These are phyloP conservation scores for Dexiosoma caninum DNA, from an alignment of 2,888 invertebrate genomes.

Conservation along the genomic window DNA sequence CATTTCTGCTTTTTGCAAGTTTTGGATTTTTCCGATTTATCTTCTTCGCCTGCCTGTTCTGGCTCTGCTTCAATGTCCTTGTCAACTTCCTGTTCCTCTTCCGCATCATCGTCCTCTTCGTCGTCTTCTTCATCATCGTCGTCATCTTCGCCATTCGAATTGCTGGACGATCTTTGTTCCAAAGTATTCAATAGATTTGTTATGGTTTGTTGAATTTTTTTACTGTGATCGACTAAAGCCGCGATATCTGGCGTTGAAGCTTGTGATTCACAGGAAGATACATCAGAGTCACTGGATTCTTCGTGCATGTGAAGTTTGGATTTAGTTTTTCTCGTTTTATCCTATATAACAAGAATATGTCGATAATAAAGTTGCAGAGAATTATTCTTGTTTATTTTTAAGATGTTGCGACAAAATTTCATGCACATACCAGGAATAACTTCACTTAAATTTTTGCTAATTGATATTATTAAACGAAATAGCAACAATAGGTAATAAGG, in stretches of 20 bases:
- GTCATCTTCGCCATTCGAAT: slow-evolving; percentile 72
- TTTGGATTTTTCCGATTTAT: slow-evolving; percentile 13
- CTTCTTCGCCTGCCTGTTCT: slow-evolving; percentile 53
- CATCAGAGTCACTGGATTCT: slow-evolving; percentile 75
- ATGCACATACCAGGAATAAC: not conserved
- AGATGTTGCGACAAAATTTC: not conserved
- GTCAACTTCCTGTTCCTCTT: slow-evolving; percentile 27
- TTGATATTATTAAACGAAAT: not conserved
- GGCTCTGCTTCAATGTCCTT: not conserved
- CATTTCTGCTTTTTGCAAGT: slow-evolving; percentile 8
- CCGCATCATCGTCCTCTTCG: slow-evolving; percentile 66
- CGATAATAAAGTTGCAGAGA: not conserved
- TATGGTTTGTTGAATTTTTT: slow-evolving; percentile 66
- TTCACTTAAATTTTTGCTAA: not conserved
- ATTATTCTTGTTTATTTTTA: not conserved
- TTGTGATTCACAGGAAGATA: slow-evolving; percentile 74
- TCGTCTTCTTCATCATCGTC: slow-evolving; percentile 70
- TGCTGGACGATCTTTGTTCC: slow-evolving; percentile 72
- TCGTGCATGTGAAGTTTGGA: slow-evolving; percentile 65
- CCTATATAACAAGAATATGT: slow-evolving; percentile 38
- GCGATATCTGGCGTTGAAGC: slow-evolving; percentile 70
- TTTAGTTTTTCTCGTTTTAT: slow-evolving; percentile 50
- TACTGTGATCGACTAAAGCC: slow-evolving; percentile 64
- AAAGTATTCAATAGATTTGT: slow-evolving; percentile 70
- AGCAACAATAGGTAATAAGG: too few relatives aligned